These are phyloP conservation scores for Calameuta filiformis DNA, from an alignment of 2,888 invertebrate genomes.

Conservation along the genomic window DNA sequence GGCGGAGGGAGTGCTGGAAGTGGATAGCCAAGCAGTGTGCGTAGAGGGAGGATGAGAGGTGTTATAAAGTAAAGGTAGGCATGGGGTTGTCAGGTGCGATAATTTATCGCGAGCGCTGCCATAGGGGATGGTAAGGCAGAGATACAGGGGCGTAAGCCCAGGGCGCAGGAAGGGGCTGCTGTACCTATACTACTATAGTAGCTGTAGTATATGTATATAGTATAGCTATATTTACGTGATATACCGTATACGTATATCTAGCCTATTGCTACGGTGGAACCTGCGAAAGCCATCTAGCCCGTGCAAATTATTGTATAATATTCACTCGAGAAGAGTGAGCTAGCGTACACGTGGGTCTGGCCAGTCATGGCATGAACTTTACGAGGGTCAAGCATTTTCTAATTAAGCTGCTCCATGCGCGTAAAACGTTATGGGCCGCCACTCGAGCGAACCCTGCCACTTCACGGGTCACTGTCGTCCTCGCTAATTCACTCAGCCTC, in stretches of 20 bases:
- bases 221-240: background rate
- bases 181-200: background rate
- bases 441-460: constrained; percentile 34
- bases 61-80: constrained; percentile 28
- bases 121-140: constrained; percentile 6
- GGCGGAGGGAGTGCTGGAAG: background rate
- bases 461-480: constrained; percentile 9
- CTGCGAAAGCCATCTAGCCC: constrained; percentile 23
- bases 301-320: constrained; percentile 33
- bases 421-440: constrained; percentile 47
- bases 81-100: constrained; percentile 32
- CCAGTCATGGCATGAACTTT: constrained; percentile 31
- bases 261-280: background rate
- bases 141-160: constrained; percentile 12
- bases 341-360: constrained; percentile 7
- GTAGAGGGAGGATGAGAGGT: constrained; percentile 6
- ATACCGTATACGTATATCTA: background rate
- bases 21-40: background rate
- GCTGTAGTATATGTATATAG: background rate
- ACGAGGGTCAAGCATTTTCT: constrained; percentile 59
- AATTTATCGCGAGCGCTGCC: constrained; percentile 25
- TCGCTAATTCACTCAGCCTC: constrained; percentile 3
- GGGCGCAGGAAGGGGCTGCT: background rate
- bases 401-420: constrained; percentile 50
- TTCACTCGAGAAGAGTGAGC: constrained; percentile 20